phyloP scores from a whole-genome alignment of 2,888 invertebrate genomes.

The Erebia ligea region DNA sequence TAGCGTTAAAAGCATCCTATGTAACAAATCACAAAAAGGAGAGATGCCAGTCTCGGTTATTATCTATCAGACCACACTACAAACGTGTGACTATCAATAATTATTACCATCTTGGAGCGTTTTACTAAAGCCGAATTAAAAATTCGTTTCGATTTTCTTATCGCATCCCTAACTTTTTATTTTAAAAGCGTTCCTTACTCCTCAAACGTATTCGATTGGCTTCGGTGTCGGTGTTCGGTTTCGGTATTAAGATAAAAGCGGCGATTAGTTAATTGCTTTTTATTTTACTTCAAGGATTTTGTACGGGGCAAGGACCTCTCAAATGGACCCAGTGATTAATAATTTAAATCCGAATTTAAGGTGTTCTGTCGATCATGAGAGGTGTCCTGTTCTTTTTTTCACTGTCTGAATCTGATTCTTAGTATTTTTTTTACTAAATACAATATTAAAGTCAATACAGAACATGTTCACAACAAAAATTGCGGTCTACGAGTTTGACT shows the following conservation, averaged over 20 bases:
- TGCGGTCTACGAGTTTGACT: too few species aligned
- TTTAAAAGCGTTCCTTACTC: slow-evolving; percentile 1
- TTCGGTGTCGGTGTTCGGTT: slow-evolving; percentile 12
- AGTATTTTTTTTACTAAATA: too few species aligned
- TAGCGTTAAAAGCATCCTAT: too few species aligned
- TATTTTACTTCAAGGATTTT: slow-evolving; percentile 13
- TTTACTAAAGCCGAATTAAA: slow-evolving; percentile 5
- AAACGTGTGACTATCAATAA: too few species aligned
- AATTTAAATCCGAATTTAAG: slow-evolving; percentile 1
- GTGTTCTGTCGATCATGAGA: not conserved
- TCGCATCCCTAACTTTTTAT: slow-evolving; percentile 6
- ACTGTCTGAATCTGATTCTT: too few species aligned
- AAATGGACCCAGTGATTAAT: slow-evolving; percentile 7
- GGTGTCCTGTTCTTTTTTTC: too few species aligned
- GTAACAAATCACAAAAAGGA: not conserved
- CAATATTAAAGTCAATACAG: too few species aligned
- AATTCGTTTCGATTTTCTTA: slow-evolving; percentile 14
- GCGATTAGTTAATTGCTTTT: slow-evolving; percentile 26
- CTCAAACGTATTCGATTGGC: slow-evolving; percentile 17
- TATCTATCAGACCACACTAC: too few species aligned
- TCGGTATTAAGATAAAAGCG: slow-evolving; percentile 25
- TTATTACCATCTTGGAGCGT: not conserved
- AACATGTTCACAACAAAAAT: too few species aligned
- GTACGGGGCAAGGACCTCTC: slow-evolving; percentile 18
- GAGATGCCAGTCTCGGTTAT: too few species aligned